Evolutionary conservation across 1,140 invertebrate genomes (phyloP).

Genomic region (Penaeus japonicus): DNA sequence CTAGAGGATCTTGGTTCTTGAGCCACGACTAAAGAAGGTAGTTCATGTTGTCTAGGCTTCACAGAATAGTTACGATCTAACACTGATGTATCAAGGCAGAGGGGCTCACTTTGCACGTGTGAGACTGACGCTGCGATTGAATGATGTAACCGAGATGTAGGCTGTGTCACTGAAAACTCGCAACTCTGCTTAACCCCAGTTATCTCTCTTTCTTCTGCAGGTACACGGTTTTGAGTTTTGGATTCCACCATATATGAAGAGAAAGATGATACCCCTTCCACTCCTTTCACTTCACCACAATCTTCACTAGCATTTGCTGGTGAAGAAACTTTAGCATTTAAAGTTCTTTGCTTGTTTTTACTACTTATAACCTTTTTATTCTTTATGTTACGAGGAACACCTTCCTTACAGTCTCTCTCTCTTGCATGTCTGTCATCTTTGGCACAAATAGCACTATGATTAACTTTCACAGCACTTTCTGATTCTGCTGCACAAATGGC

Average conservation of each 20-base stretch:
- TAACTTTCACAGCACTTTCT: no score
- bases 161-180: background rate
- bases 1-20: background rate
- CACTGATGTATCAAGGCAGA: background rate
- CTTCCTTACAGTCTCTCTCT: no score
- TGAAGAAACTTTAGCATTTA: background rate
- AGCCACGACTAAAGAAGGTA: background rate
- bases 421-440: no score
- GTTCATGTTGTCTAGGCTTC: background rate
- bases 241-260: background rate
- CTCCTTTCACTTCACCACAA: background rate
- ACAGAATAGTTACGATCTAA: background rate
- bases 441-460: no score
- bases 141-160: no score
- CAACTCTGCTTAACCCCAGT: constrained; percentile 1
- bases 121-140: background rate
- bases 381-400: background rate
- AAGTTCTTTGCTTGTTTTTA: constrained; percentile 28
- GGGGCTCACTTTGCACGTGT: constrained; percentile 1
- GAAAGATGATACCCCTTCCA: background rate
- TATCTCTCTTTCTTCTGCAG: constrained; percentile 28
- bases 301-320: constrained; percentile 16
- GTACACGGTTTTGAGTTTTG: constrained; percentile 32
- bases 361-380: background rate
- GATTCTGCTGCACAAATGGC: no score